Base-by-base conservation (phyloP, 2,888 invertebrate species). In the Scaptodrosophila latifasciaeformis region DNA sequence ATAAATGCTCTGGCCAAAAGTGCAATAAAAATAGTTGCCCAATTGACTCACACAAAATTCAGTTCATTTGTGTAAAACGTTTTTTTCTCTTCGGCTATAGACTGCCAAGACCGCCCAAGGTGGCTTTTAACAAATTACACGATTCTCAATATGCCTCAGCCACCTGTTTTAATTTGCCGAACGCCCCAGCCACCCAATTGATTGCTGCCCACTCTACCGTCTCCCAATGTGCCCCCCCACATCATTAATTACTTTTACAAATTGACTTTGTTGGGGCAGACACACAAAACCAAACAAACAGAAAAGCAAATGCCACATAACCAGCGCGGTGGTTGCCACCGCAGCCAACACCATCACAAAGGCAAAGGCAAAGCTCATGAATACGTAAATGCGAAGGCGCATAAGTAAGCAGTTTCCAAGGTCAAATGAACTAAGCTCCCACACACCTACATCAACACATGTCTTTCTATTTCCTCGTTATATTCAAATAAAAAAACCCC, bases 181-280 rank as follows among this genome's bases (percentile, higher is more conserved):
- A 42, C 31, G 42, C 29, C 31, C 13, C 10, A 17, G 29, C n/a
- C 18, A 15, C n/a, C 21, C 21, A 43, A 30, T 30, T 12, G 43
- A 35, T 24, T 15, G 15, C 27, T 35, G 17, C 24, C 18, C 18
- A n/a, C n/a, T n/a, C n/a, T n/a, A n/a, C n/a, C n/a, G n/a, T n/a
- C n/a, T n/a, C n/a, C n/a, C n/a, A n/a, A n/a, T n/a, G n/a, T n/a
- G n/a, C n/a, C 37, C 13, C 10, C 6, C 37, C 37, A 37, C 7
- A 50, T 46, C 55, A 54, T 56, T 69, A 71, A 75, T 76, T 71
- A 69, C 53, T 71, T 75, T 57, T 44, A 40, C 65, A 60, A 71
- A 68, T 70, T 66, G 61, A 56, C 53, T 74, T 43, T 39, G 30
- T 15, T 54, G 15, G 15, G 35, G 7, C 35, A 12, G 13, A 30